A percentile compares a stretch with the other conserved stretches of the same genome.
Evolutionary conservation across 2,113 vertebrate species (phyloP).

Genomic region (Pachypanchax playfairii): DNA sequence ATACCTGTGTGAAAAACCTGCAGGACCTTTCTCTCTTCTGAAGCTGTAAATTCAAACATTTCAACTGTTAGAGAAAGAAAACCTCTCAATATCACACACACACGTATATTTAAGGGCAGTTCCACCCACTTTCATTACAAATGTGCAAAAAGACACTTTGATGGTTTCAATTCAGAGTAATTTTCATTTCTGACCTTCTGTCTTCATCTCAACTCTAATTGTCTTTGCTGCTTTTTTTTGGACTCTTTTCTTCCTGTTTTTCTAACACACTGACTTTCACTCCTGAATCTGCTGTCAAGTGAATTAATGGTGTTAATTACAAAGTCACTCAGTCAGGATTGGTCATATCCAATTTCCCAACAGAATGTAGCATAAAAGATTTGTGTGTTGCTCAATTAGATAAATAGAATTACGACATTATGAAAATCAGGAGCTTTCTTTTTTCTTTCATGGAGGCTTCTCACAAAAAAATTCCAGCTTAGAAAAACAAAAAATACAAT

Average conservation of each 20-base stretch:
- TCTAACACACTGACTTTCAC: conserved; percentile 20
- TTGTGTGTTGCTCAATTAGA: conserved; percentile 53
- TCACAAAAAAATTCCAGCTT: conserved; percentile 15
- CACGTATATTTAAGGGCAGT: conserved; percentile 18
- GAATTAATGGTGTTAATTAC: conserved; percentile 65
- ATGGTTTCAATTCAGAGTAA: conserved; percentile 23
- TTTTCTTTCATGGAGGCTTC: conserved; percentile 20
- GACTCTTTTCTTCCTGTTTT: background rate
- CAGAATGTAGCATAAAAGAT: conserved; percentile 57
- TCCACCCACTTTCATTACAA: conserved; percentile 44
- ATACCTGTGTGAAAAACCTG: conserved; percentile 80
- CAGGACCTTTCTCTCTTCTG: conserved; percentile 82
- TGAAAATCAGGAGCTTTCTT: conserved; percentile 40
- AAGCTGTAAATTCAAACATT: conserved; percentile 79
- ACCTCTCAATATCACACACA: conserved; percentile 39
- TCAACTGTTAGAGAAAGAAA: conserved; percentile 65
- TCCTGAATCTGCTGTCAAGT: conserved; percentile 39
- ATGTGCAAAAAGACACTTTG: conserved; percentile 13
- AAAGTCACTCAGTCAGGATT: conserved; percentile 49
- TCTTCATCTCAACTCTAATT: conserved; percentile 3
- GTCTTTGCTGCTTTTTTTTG: conserved; percentile 7
- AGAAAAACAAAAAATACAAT: conserved; percentile 47
- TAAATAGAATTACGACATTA: conserved; percentile 59
- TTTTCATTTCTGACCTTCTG: conserved; percentile 9
- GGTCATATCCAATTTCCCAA: conserved; percentile 59